Base-by-base conservation (phyloP, 2,113 vertebrate genomes). In the Aplodontia rufa region DNA sequence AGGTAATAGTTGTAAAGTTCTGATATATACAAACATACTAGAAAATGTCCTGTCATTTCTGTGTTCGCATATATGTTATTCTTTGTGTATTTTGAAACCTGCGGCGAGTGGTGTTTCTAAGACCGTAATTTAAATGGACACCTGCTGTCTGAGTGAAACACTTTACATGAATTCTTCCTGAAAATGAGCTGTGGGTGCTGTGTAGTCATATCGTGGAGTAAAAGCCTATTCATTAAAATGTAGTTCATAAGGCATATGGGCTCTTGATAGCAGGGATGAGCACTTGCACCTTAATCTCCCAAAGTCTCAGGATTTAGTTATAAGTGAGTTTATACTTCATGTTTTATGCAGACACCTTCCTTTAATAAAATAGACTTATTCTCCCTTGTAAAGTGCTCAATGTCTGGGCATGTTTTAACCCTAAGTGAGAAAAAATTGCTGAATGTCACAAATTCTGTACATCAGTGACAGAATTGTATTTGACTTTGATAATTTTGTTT, bases 231-330 rank as follows among this genome's bases (percentile, higher is more conserved):
- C 88, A 71, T 64, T 79, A 88, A 66, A 91, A 68, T 79, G 19
- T 74, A 20, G 19, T 88, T 88, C 78, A 87, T 74, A 91, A 66
- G 13, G 28, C 47, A 87, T 78, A 93, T 47, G 71, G 55, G 14
- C 91, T 9, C 62, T 79, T 78, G 45, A 49, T 32, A 16, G 17
- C 22, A 9, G 47, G 22, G 17, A 58, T 82, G 68, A 86, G 11
- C 51, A 87, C 71, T 87, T 91, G 78, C 24, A 79, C 83, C 71
- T 88, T 40, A 84, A 68, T 79, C 22, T 95, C 60, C 83, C 45
- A 71, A 49, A 69, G 37, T 35, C 42, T 1, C 20, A 79, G 45
- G 30, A 79, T 83, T 93, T 84, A 84, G 53, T 75, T 19, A 83
- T 80, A 12, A 85, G 22, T 8, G 14, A 64, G n/a, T 84, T 22